Evolutionary conservation across 2,888 invertebrate species (phyloP).

Genomic region (Acrocyrtus sp.): DNA sequence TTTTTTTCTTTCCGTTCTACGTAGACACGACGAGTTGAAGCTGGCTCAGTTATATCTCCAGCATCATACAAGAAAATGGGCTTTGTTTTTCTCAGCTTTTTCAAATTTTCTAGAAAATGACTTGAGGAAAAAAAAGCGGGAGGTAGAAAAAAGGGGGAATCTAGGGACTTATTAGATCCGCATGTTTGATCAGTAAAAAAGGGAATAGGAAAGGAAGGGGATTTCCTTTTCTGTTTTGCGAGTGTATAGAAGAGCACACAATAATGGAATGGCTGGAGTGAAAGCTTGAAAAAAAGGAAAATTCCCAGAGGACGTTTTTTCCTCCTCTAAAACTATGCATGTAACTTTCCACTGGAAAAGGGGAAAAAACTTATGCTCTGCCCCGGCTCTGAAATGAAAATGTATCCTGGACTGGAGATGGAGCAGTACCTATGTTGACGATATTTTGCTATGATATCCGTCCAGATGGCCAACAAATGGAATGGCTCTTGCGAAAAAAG

Average conservation of each 20-base stretch:
- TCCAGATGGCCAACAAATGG: too few relatives aligned
- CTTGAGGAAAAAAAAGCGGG: background rate
- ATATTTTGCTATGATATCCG: too few relatives aligned
- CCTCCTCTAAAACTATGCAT: too few relatives aligned
- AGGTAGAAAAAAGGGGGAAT: background rate
- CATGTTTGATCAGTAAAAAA: conserved; percentile 14
- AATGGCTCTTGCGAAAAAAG: too few relatives aligned
- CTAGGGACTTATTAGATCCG: conserved; percentile 10
- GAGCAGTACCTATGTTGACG: too few relatives aligned
- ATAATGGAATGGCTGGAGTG: background rate
- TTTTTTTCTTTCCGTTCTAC: too few relatives aligned
- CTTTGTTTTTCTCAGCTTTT: background rate
- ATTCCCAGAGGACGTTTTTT: conserved; percentile 3
- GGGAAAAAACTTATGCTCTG: too few relatives aligned
- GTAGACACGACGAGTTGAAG: too few relatives aligned
- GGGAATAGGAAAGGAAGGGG: background rate
- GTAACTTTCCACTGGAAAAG: too few relatives aligned
- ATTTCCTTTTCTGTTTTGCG: conserved; percentile 2
- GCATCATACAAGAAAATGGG: background rate
- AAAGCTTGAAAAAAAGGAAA: too few relatives aligned
- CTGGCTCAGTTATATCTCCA: background rate
- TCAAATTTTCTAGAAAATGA: background rate
- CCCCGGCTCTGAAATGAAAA: too few relatives aligned
- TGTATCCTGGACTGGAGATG: too few relatives aligned
- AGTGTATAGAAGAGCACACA: background rate